phyloP scores from a whole-genome alignment of 1,140 invertebrate genomes.

The Contarinia nasturtii region DNA sequence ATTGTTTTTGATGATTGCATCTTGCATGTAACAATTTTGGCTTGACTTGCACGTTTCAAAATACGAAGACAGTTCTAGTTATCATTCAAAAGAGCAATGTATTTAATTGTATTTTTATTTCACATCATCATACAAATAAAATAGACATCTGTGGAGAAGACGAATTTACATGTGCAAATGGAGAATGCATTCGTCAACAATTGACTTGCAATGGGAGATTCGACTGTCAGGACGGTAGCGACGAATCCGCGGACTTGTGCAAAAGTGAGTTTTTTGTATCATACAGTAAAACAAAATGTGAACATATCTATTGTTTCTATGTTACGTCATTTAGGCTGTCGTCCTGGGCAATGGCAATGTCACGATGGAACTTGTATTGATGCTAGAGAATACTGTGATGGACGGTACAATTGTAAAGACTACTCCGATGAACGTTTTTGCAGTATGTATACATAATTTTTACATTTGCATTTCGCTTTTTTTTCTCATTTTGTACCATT shows the following conservation, averaged over 20 bases:
- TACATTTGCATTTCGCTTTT: background rate
- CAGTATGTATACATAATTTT: slow-evolving; percentile 25
- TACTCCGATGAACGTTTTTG: slow-evolving; percentile 51
- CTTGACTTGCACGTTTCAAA: no score
- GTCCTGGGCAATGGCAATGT: slow-evolving; percentile 28
- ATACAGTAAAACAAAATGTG: background rate
- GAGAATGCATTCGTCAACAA: slow-evolving; percentile 15
- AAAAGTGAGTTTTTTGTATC: slow-evolving; percentile 4
- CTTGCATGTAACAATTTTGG: no score
- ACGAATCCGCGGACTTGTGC: slow-evolving; percentile 40
- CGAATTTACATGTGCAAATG: slow-evolving; percentile 13
- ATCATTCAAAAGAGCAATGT: background rate
- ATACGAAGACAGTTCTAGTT: background rate
- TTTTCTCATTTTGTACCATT: background rate
- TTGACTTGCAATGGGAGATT: slow-evolving; percentile 53
- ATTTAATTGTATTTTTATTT: no score
- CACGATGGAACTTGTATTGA: slow-evolving; percentile 30
- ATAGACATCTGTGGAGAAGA: background rate
- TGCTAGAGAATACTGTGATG: slow-evolving; percentile 35
- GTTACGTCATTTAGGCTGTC: slow-evolving; percentile 16
- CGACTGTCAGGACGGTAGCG: slow-evolving; percentile 66
- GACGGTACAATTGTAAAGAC: slow-evolving; percentile 44
- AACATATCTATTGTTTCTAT: background rate
- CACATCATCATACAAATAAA: no score
- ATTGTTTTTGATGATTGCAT: background rate